phyloP scores from a whole-genome alignment of 2,888 invertebrate genomes.

The Zygaena filipendulae region DNA sequence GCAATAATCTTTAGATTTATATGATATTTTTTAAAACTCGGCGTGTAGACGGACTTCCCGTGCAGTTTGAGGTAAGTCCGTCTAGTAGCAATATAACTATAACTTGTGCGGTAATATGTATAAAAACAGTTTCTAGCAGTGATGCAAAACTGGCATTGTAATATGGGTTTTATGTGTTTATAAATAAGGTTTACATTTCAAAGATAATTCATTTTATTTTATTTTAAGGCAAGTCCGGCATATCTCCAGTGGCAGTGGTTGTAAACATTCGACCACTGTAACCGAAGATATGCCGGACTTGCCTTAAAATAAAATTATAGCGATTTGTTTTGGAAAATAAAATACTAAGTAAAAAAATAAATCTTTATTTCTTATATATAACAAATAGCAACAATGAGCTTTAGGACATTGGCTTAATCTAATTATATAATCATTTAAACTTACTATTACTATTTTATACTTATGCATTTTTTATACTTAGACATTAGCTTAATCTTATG shows the following conservation, averaged over 20 bases:
- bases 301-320: too few species aligned
- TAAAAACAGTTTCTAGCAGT: constrained; percentile 6
- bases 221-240: too few species aligned
- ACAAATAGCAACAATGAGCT: neutral
- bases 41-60: constrained; percentile 9
- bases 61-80: constrained; percentile 8
- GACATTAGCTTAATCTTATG: constrained; percentile 1
- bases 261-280: too few species aligned
- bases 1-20: too few species aligned
- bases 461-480: too few species aligned
- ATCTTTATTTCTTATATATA: neutral
- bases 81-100: constrained; percentile 8
- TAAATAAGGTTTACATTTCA: constrained; percentile 5
- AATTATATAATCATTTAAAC: too few species aligned
- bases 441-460: too few species aligned
- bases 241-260: too few species aligned
- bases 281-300: too few species aligned
- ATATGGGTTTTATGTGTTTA: constrained; percentile 4
- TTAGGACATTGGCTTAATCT: neutral
- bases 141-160: constrained; percentile 6
- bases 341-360: too few species aligned
- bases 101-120: constrained; percentile 7
- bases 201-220: constrained; percentile 2
- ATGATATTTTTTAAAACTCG: constrained; percentile 8
- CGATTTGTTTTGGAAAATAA: too few species aligned